These are phyloP conservation scores for Pelosia muscerda DNA, from an alignment of 2,888 invertebrate species.

Conservation along the genomic window DNA sequence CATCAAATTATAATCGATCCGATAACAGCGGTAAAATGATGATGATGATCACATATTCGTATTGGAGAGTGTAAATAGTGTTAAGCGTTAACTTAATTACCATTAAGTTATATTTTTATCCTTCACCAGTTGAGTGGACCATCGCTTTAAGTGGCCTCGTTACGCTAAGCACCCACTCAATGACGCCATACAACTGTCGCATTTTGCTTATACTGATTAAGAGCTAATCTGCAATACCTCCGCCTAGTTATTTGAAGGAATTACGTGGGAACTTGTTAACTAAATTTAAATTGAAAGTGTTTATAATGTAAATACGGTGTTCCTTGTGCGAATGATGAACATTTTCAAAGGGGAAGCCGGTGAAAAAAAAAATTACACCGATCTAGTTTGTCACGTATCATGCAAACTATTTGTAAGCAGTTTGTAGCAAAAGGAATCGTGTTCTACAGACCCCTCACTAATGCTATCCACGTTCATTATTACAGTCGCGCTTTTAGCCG, in stretches of 20 bases:
- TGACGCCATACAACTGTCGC: not conserved
- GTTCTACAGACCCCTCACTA: too few relatives aligned
- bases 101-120: constrained; percentile 19
- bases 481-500: too few relatives aligned
- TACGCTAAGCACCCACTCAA: not conserved
- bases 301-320: not conserved
- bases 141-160: constrained; percentile 17
- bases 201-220: constrained; percentile 12
- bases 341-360: too few relatives aligned
- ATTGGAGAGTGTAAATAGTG: not conserved
- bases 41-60: not conserved
- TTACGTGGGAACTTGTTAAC: not conserved
- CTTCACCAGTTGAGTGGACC: constrained; percentile 13
- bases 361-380: too few relatives aligned
- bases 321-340: too few relatives aligned
- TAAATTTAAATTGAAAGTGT: not conserved
- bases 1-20: too few relatives aligned
- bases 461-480: too few relatives aligned
- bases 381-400: too few relatives aligned
- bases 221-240: not conserved
- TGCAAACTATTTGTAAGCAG: too few relatives aligned
- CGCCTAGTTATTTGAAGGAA: not conserved
- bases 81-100: constrained; percentile 9
- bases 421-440: too few relatives aligned
- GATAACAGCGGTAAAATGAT: too few relatives aligned